A percentile compares a stretch with the other conserved stretches of the same genome.
Conservation (phyloP, 1,140 invertebrate species). For the Brachionus manjavacas region DNA sequence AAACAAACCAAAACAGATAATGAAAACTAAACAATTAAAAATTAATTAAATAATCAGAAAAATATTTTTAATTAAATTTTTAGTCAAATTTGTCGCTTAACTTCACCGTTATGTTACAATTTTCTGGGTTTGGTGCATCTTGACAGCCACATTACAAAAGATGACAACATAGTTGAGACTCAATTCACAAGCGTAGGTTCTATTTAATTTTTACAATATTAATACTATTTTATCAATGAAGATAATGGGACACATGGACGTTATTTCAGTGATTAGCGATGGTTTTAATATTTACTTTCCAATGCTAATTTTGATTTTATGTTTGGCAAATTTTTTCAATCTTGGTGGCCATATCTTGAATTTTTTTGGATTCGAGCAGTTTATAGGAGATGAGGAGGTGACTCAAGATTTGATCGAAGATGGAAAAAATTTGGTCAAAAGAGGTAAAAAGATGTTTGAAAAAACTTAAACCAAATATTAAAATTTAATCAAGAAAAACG, state of each 20-base stretch:
- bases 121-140: constrained; percentile 95
- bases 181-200: constrained; percentile 74
- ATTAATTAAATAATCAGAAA: not conserved
- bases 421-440: constrained; percentile 78
- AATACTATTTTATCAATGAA: constrained; percentile 49
- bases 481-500: not conserved
- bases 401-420: constrained; percentile 87
- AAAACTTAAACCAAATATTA: not conserved
- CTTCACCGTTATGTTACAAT: constrained; percentile 95
- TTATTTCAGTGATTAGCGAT: constrained; percentile 89
- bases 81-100: constrained; percentile 73
- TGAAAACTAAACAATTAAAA: constrained; percentile 41
- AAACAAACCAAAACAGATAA: too few species aligned
- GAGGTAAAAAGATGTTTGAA: constrained; percentile 50
- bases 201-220: not conserved
- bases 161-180: constrained; percentile 69
- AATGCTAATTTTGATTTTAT: constrained; percentile 87
- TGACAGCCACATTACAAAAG: constrained; percentile 84
- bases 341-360: constrained; percentile 81
- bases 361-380: constrained; percentile 87
- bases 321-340: constrained; percentile 87
- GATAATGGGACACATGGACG: constrained; percentile 99
- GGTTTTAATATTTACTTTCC: constrained; percentile 99
- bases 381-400: constrained; percentile 81
- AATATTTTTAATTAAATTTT: constrained; percentile 67